Evolutionary conservation across 2,113 vertebrate genomes (phyloP).

Genomic region (Chamaetylas fuelleborni): DNA sequence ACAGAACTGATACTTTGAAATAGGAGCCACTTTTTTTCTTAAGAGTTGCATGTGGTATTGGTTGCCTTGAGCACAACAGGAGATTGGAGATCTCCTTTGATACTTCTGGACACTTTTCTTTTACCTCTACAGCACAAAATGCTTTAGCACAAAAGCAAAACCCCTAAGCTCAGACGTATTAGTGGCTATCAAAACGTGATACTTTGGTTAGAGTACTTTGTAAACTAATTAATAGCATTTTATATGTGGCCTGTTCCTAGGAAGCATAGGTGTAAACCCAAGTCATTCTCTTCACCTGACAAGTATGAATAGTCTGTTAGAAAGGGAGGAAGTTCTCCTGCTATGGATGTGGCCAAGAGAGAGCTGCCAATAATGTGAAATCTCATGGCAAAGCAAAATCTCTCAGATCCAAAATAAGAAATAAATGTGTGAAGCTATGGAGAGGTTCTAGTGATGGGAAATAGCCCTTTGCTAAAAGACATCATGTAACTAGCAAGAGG

Average conservation of each 20-base stretch:
- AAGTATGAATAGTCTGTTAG: not conserved
- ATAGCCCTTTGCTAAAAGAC: not conserved
- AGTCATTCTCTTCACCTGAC: not conserved
- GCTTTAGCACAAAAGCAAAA: not conserved
- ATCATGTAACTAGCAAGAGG: not conserved
- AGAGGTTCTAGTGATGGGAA: not conserved
- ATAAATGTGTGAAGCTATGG: not conserved
- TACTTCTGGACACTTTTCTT: not conserved
- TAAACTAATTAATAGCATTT: not conserved
- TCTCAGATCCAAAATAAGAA: not conserved
- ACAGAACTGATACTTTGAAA: not conserved
- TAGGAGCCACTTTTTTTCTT: not conserved
- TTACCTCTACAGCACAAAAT: not conserved
- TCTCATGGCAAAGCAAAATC: not conserved
- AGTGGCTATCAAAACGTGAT: not conserved
- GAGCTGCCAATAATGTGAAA: not conserved
- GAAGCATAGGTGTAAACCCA: not conserved
- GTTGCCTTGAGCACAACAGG: not conserved
- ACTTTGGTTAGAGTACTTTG: not conserved
- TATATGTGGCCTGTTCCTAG: not conserved
- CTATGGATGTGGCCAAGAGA: not conserved
- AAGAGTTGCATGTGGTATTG: not conserved
- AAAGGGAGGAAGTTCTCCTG: not conserved
- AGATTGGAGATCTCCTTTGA: not conserved
- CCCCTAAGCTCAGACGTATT: not conserved